phyloP scores from a whole-genome alignment of 2,888 invertebrate genomes.

The Torymus aiolomorphi region DNA sequence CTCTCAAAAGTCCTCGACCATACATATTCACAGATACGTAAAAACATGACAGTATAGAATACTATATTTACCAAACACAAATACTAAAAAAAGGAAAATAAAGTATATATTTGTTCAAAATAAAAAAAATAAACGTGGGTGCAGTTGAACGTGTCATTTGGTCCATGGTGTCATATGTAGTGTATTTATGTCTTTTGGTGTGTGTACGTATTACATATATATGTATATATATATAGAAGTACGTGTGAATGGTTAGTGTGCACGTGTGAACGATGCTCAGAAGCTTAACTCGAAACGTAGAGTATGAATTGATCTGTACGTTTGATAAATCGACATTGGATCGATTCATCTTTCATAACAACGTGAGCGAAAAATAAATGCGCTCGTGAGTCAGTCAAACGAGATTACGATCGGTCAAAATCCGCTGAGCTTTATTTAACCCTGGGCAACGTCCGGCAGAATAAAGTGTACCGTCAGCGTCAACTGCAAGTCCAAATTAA shows the following conservation, averaged over 20 bases:
- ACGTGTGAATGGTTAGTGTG: conserved; percentile 14
- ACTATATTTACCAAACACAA: conserved; percentile 49
- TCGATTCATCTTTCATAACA: neutral
- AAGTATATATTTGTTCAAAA: conserved; percentile 5
- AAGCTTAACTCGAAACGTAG: conserved; percentile 7
- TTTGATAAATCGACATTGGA: neutral
- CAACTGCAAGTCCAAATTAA: neutral
- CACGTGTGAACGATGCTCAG: conserved; percentile 28
- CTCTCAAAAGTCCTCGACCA: conserved; percentile 48
- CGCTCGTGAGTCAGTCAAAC: no score
- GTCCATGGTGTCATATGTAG: conserved; percentile 35
- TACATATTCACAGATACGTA: conserved; percentile 42
- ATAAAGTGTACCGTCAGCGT: neutral
- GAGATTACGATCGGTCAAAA: neutral
- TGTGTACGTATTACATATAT: conserved; percentile 40
- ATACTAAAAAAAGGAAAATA: conserved; percentile 27
- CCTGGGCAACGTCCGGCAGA: neutral
- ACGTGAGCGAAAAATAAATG: conserved; percentile 5
- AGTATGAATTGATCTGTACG: neutral
- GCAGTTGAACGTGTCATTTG: conserved; percentile 39
- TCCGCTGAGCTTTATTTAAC: conserved; percentile 16
- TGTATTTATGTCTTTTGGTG: conserved; percentile 37
- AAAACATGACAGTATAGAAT: conserved; percentile 45
- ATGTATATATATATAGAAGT: conserved; percentile 27
- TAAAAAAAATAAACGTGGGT: conserved; percentile 22